Percentiles rank a stretch among this genome's conserved stretches.
These are phyloP conservation scores for Gymnodraco acuticeps DNA, from an alignment of 2,797 vertebrate species.

Conservation along the genomic window DNA sequence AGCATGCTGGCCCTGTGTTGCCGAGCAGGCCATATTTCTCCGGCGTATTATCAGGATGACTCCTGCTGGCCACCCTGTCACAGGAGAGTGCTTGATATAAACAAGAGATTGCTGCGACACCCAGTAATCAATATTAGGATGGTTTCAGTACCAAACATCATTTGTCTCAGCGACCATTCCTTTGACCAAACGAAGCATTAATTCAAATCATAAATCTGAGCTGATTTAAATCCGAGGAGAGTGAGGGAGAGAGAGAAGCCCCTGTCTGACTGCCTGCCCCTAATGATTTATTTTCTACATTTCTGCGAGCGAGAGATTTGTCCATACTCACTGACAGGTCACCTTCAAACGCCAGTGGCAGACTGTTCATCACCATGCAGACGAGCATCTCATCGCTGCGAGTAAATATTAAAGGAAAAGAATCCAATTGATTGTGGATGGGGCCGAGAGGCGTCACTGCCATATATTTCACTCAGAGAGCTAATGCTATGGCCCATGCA, in stretches of 20 bases:
- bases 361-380: constrained; percentile 99
- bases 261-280: constrained; percentile 92
- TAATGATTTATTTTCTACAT: constrained; percentile 99
- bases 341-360: constrained; percentile 99
- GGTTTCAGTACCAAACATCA: constrained; percentile 99
- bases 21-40: constrained; percentile 91
- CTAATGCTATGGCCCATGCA: constrained; percentile 88
- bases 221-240: constrained; percentile 99
- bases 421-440: constrained; percentile 99
- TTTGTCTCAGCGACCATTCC: constrained; percentile 98
- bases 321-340: constrained; percentile 99
- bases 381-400: constrained; percentile 99
- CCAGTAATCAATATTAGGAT: constrained; percentile 99
- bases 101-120: constrained; percentile 99
- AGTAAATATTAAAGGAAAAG: constrained; percentile 99
- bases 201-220: constrained; percentile 99
- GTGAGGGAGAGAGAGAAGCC: constrained; percentile 75
- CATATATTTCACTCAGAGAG: constrained; percentile 97
- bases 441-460: constrained; percentile 90
- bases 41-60: constrained; percentile 94
- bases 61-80: constrained; percentile 98
- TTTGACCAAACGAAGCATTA: constrained; percentile 99
- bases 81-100: constrained; percentile 99
- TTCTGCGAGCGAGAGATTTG: constrained; percentile 99
- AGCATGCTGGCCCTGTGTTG: constrained; percentile 67